phyloP scores from a whole-genome alignment of 2,113 vertebrate species.

The Macroglossus sobrinus region DNA sequence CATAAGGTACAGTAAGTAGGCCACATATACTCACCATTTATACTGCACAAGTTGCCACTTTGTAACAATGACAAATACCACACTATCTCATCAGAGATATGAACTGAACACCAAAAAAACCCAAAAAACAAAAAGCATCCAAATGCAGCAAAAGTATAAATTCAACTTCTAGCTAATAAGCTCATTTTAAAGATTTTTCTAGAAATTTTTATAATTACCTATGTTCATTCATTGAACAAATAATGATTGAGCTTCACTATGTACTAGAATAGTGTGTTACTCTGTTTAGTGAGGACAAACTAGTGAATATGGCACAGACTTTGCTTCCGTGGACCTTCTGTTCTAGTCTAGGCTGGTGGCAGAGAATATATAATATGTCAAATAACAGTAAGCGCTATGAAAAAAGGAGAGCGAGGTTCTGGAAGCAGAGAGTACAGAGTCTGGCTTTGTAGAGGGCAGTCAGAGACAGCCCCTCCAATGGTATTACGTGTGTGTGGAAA shows the following conservation, averaged over 20 bases:
- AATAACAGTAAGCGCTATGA: background rate
- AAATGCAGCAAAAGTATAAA: background rate
- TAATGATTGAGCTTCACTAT: background rate
- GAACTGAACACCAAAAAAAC: background rate
- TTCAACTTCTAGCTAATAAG: background rate
- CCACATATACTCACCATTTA: background rate
- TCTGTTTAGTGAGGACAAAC: background rate
- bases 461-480: background rate
- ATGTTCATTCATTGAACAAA: background rate
- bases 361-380: background rate
- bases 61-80: background rate
- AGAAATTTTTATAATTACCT: background rate
- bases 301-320: background rate
- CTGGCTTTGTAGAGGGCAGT: background rate
- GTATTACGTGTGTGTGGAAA: background rate
- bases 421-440: background rate
- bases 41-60: background rate
- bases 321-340: background rate
- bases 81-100: background rate
- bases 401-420: background rate
- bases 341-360: background rate
- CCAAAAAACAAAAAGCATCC: background rate
- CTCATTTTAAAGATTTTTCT: background rate
- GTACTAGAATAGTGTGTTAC: background rate
- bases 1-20: background rate